phyloP scores from a whole-genome alignment of 1,140 invertebrate genomes.

The Drosophila lowei region DNA sequence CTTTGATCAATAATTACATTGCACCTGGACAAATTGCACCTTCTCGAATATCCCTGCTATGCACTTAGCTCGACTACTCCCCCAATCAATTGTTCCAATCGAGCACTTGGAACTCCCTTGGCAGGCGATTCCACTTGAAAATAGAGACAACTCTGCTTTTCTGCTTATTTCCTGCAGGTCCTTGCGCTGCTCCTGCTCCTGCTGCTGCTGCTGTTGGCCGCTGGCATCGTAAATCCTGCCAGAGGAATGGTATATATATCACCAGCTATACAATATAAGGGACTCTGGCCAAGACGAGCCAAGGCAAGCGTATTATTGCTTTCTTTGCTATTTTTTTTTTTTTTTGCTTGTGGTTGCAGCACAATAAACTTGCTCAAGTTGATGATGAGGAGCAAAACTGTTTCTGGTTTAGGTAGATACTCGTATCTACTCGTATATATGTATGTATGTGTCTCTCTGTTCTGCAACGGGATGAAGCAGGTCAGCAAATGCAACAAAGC shows the following conservation, averaged over 20 bases:
- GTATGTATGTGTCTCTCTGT: constrained; percentile 26
- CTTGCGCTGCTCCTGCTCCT: constrained; percentile 18
- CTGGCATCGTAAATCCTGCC: constrained; percentile 68
- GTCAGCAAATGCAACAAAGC: constrained; percentile 71
- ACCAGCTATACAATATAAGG: constrained; percentile 44
- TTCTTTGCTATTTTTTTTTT: neutral
- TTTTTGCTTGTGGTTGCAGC: constrained; percentile 37
- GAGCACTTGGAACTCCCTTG: constrained; percentile 35
- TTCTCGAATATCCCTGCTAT: neutral
- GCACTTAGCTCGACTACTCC: neutral
- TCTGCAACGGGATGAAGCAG: constrained; percentile 47
- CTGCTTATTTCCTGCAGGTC: constrained; percentile 3
- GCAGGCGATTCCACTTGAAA: constrained; percentile 50
- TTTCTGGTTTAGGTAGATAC: constrained; percentile 19
- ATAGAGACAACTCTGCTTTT: constrained; percentile 63
- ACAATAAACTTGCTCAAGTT: constrained; percentile 74
- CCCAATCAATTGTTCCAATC: constrained; percentile 37
- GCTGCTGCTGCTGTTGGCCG: constrained; percentile 46
- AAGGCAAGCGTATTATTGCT: constrained; percentile 80
- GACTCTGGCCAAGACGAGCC: constrained; percentile 55
- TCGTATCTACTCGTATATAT: constrained; percentile 39
- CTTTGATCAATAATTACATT: constrained; percentile 27
- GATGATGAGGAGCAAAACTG: constrained; percentile 57
- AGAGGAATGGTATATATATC: constrained; percentile 54
- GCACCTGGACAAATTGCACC: constrained; percentile 21